Base-by-base conservation (phyloP, 2,888 invertebrate species). In the Smittia aterrima region DNA sequence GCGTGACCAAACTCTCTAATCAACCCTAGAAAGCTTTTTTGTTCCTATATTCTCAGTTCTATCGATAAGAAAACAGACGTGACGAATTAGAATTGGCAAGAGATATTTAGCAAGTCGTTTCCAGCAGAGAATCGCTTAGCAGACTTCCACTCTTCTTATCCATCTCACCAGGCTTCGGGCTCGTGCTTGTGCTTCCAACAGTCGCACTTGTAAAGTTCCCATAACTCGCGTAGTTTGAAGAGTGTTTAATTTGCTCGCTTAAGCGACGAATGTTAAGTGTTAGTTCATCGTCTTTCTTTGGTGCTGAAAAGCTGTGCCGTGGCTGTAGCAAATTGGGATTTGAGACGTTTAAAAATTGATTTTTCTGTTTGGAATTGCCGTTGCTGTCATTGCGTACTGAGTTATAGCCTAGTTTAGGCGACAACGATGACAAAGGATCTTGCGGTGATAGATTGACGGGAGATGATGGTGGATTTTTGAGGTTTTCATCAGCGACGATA, bases 261-360 rank as follows among this genome's bases (percentile, higher is more conserved):
- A 82, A 76, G 20, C 82, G 79, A 38, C 82, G 79, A 47, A 82
- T 82, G 76, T 81, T 82, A 3, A 82, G 76, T 75, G 81, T 82
- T 1, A 82, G 75, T 76, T 82, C 82, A 32, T 82, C 79, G 58
- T 79, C 79, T 3, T 79, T 79, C 13, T 75, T 75, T 18, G 71
- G 18, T 22, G 72, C n/a, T 40, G 64, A 38, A 74, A 82, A 82
- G 77, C 82, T 82, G 72, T 81, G 82, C n/a, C 82, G 79, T 1
- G 80, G 78, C 74, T 80, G 81, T 18, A 81, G 76, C 27, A 80
- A 75, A 75, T 79, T 79, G 1, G 79, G 78, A 77, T 79, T 80
- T 24, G 77, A 77, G 1, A 81, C 80, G 75, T 78, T 79, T 38
- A 82, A 76, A 74, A 66, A 74, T 70, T 70, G 70, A 53, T 32